Conservation (phyloP, 2,888 invertebrate species). For the Vannuccia rotundouncinata region DNA sequence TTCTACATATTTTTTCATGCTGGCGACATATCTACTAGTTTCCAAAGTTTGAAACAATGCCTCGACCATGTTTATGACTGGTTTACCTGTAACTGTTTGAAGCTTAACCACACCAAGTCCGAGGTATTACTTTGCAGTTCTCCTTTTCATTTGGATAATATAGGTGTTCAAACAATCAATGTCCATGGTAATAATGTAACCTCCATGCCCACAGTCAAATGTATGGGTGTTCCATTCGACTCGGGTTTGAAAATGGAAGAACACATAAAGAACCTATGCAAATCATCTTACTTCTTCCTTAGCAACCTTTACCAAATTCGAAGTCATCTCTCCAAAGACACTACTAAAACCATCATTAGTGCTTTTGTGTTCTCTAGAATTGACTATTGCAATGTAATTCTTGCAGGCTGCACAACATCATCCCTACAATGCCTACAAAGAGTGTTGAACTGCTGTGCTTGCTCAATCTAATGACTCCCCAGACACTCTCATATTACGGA, state of each 20-base stretch:
- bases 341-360: conserved; percentile 8
- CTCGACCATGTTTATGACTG: not conserved
- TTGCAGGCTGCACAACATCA: not conserved
- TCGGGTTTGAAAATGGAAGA: not conserved
- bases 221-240: conserved; percentile 13
- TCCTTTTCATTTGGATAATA: not conserved
- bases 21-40: not conserved
- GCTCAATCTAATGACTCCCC: not conserved
- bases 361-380: not conserved
- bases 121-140: not conserved
- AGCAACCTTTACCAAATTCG: conserved; percentile 7
- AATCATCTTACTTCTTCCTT: conserved; percentile 17
- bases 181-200: not conserved
- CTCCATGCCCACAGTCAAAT: not conserved
- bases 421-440: not conserved
- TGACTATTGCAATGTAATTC: conserved; percentile 17
- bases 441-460: conserved; percentile 21
- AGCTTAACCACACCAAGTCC: not conserved
- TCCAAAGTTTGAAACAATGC: not conserved
- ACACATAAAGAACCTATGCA: not conserved
- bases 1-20: not conserved
- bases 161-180: not conserved
- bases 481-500: conserved; percentile 18
- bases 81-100: not conserved
- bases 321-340: not conserved